Evolutionary conservation across 2,797 vertebrate genomes (phyloP), one percentile per base, ranked within the genome.

Genomic region (Hippoglossus hippoglossus): DNA sequence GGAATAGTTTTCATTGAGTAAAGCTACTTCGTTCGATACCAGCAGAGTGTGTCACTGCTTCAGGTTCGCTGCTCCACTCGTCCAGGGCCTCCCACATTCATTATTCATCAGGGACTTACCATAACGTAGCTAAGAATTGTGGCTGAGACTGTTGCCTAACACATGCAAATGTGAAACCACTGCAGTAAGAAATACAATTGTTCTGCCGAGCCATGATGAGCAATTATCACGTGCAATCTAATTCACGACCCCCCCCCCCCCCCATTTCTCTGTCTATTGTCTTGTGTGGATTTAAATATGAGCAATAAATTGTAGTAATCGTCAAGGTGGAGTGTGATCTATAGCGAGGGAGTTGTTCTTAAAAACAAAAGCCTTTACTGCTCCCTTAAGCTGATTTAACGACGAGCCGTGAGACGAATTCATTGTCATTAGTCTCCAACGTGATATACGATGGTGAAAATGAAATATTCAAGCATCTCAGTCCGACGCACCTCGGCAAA

Each of bases 391-490:
- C 80, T 69, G 54, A 81, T 84, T 73, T 71, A 26, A 49, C 15
- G 60, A 79, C 71, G 79, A 75, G 71, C 75, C 80, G 65, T 71
- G 56, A 74, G 72, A 86, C 78, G 22, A 77, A 75, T 84, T 66
- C 54, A 63, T 41, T 77, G 57, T 81, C 73, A 74, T 84, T 77
- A 79, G 62, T 60, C 55, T 65, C 62, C 28, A 54, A 51, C 55
- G 28, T 77, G 73, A 89, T 77, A 57, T 73, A 77, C 75, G 74
- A 71, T n/a, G 56, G 56, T 6, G 51, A 50, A 39, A 73, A 85
- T 85, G 28, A 82, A 90, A 89, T 74, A 88, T 86, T 77, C 79
- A 86, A 58, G 55, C 47, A 10, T 73, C 61, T 74, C 36, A 57
- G 63, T 75, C 36, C 62, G 81, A 83, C 64, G 68, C 74, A 71